Conservation (phyloP, 2,113 vertebrate genomes). For the Toxostoma redivivum region DNA sequence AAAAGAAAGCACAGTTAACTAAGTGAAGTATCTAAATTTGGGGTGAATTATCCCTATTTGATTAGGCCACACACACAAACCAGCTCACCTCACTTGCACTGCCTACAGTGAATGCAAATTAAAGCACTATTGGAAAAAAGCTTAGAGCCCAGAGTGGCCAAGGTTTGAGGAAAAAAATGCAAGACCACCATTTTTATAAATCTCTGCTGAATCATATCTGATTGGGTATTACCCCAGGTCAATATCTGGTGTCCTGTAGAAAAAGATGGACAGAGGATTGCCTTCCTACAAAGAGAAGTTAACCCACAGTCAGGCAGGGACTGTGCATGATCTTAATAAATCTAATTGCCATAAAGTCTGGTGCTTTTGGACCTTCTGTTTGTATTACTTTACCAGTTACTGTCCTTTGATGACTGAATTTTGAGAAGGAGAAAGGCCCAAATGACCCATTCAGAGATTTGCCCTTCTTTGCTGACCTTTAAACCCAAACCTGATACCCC, state of each 20-base stretch:
- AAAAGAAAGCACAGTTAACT: background rate
- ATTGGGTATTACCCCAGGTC: background rate
- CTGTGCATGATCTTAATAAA: background rate
- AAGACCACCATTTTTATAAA: background rate
- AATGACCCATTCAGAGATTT: background rate
- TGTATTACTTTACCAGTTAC: background rate
- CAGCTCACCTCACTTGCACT: background rate
- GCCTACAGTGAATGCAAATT: background rate
- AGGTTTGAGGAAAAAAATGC: background rate
- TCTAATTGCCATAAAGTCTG: background rate
- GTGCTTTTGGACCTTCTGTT: background rate
- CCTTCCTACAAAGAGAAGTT: background rate
- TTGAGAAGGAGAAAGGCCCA: background rate
- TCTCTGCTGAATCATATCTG: background rate
- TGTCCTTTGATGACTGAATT: background rate
- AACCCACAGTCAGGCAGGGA: background rate
- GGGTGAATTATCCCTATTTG: background rate
- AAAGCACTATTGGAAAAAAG: background rate
- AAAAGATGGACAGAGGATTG: background rate
- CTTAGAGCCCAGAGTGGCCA: background rate
- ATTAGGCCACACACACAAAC: background rate
- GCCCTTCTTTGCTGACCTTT: slow-evolving; percentile 16
- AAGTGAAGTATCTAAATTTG: background rate
- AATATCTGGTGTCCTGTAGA: background rate
- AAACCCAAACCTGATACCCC: background rate